Evolutionary conservation across 2,797 vertebrate genomes (phyloP), one percentile per base, ranked within the genome.

Genomic region (Typhlichthys eigenmanni): DNA sequence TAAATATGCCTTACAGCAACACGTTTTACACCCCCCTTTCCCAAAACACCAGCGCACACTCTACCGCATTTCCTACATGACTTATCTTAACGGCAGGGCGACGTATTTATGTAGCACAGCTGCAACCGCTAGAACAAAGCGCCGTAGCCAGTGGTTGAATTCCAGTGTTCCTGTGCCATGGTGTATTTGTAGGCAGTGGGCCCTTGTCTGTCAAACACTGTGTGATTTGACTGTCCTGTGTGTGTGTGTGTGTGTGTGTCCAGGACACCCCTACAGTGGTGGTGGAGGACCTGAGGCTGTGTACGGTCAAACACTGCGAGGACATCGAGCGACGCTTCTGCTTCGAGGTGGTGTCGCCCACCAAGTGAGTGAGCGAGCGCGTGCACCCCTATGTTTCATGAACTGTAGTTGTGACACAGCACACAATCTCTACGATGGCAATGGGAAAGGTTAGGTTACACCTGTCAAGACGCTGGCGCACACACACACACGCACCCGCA

Each of bases 311-410:
- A 84, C 98, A 95, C 69, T 98, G 97, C 49, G 98, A 99, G 85
- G 98, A 98, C 79, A 92, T 97, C 24, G 98, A 99, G 79, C 92
- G 98, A 0, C 94, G 98, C 8, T 99, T 98, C 91, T 99, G 98
- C 84, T 99, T 99, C 52, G 98, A 99, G 77, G 98, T 99, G 34
- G 96, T 98, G 71, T 99, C 98, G 4, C 98, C 98, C 16, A 98
- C 96, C 67, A 99, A 99, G 97, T 98, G 90, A 95, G 96, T 89
- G 10, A 14, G 43, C 46, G 29, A 14, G 48, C 32, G 68, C 38
- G 43, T 58, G 54, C 76, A 46, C 16, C n/a, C 60, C 46, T 38
- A 29, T 38, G 46, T 24, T 34, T 68, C 58, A 76, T 69, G 62
- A 69, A 75, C 68, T 71, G 61, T 52, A 50, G 60, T 17, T 56